Percentiles rank a stretch among this genome's conserved stretches.
phyloP scores from a whole-genome alignment of 2,888 invertebrate species.

The Microdon myrmicae region DNA sequence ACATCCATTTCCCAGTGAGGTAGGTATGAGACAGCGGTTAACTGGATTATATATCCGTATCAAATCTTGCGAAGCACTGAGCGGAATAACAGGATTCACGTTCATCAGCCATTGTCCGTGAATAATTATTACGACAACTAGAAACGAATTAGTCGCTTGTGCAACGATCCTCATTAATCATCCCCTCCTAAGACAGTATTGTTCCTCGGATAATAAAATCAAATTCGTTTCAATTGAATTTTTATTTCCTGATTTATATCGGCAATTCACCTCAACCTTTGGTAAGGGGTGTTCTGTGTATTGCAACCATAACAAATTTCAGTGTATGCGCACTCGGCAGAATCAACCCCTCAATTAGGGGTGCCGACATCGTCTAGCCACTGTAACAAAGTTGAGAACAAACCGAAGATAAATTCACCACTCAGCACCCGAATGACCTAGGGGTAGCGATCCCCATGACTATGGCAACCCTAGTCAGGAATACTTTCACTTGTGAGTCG shows the following conservation, averaged over 20 bases:
- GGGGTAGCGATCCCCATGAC: constrained; percentile 11
- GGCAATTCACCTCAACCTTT: constrained; percentile 27
- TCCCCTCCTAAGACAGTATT: too few relatives aligned
- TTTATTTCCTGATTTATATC: constrained; percentile 52
- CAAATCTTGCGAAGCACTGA: too few relatives aligned
- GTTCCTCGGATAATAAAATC: constrained; percentile 24
- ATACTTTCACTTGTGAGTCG: constrained; percentile 41
- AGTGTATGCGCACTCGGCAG: constrained; percentile 22
- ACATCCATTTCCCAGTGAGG: too few relatives aligned
- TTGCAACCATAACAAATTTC: constrained; percentile 41
- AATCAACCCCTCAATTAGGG: constrained; percentile 35
- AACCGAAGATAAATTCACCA: constrained; percentile 33
- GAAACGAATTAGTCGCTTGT: constrained; percentile 11
- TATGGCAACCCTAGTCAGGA: constrained; percentile 29
- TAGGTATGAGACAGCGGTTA: too few relatives aligned
- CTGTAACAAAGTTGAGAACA: constrained; percentile 39
- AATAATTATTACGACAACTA: constrained; percentile 26
- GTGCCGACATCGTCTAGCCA: constrained; percentile 9
- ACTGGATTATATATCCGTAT: too few relatives aligned
- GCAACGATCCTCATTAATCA: constrained; percentile 15
- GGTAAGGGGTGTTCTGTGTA: constrained; percentile 29
- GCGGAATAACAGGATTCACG: too few relatives aligned
- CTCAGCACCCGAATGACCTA: constrained; percentile 1
- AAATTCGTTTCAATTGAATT: constrained; percentile 40
- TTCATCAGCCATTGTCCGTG: too few relatives aligned